Conservation (phyloP, 2,113 vertebrate genomes). For the Xiphophorus maculatus region DNA sequence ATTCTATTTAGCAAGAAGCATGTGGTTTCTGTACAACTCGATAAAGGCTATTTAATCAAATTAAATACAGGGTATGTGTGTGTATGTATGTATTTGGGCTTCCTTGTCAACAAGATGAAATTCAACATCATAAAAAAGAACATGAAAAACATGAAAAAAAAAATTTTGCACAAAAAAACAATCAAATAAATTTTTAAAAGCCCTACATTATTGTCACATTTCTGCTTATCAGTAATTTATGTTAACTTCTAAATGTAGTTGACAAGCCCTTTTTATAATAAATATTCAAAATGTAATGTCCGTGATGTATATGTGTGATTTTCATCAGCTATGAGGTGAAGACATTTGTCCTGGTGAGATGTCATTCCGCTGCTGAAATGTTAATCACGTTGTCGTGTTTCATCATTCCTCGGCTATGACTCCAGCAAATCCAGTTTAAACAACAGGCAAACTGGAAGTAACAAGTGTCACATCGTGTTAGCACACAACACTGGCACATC, state of each 20-base stretch:
- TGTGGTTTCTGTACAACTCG: no score
- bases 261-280: neutral
- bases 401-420: neutral
- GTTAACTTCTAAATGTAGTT: no score
- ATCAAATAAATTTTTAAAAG: no score
- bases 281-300: neutral
- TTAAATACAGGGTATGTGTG: no score
- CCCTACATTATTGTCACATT: no score
- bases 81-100: neutral
- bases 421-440: slow-evolving; percentile 29
- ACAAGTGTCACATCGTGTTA: slow-evolving; percentile 8
- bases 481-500: neutral
- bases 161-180: no score
- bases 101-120: neutral
- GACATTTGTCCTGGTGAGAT: neutral
- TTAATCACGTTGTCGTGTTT: slow-evolving; percentile 4
- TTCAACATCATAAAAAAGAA: neutral
- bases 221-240: no score
- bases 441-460: slow-evolving; percentile 22
- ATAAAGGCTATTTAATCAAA: neutral
- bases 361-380: slow-evolving; percentile 17
- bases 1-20: neutral
- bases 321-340: neutral
- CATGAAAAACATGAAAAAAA: neutral
- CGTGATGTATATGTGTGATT: neutral